phyloP scores from a whole-genome alignment of 2,113 vertebrate species.

The Mesoclemmys tuberculata region DNA sequence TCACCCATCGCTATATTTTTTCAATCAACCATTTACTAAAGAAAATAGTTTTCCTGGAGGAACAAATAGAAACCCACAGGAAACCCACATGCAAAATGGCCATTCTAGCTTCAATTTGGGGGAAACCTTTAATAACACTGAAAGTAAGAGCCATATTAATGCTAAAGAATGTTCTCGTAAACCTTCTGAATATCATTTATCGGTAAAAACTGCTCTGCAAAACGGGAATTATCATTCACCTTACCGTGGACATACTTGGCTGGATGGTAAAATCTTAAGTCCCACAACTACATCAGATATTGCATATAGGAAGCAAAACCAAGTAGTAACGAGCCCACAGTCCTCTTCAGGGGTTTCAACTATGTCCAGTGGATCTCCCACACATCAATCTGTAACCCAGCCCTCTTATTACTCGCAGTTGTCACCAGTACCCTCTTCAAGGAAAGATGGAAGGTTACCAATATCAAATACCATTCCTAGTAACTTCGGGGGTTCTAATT shows the following conservation, averaged over 20 bases:
- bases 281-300: not conserved
- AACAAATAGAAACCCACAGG: conserved; percentile 18
- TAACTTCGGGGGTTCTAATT: not conserved
- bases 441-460: conserved; percentile 34
- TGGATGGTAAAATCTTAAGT: conserved; percentile 30
- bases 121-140: conserved; percentile 23
- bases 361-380: conserved; percentile 24
- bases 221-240: conserved; percentile 25
- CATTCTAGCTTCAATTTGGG: not conserved
- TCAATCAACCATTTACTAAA: conserved; percentile 62
- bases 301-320: not conserved
- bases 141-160: not conserved
- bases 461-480: not conserved
- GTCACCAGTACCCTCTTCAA: not conserved
- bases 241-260: not conserved
- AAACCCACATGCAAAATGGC: conserved; percentile 19
- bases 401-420: conserved; percentile 36
- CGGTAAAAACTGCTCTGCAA: not conserved
- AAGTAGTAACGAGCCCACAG: not conserved
- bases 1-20: not conserved
- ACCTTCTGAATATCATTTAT: not conserved
- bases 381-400: not conserved
- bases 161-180: conserved; percentile 24
- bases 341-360: conserved; percentile 41
- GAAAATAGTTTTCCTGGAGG: conserved; percentile 33